Conservation (phyloP, 2,797 vertebrate species). For the Gymnopithys bicolor region DNA sequence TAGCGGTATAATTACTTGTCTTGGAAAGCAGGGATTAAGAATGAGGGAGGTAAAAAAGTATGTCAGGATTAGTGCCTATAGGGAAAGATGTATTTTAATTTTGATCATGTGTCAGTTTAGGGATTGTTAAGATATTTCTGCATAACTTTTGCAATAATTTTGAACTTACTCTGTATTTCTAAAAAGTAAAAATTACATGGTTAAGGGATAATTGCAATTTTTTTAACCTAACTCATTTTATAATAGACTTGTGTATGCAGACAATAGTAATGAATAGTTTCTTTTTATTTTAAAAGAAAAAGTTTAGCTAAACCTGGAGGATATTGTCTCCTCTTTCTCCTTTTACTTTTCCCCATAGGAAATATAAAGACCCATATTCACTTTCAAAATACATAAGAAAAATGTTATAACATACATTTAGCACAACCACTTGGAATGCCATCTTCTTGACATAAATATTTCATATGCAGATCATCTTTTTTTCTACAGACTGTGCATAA, state of each 20-base stretch:
- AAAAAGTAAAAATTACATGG: background rate
- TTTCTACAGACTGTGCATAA: background rate
- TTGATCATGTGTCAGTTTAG: background rate
- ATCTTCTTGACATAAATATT: background rate
- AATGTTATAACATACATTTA: background rate
- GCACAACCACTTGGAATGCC: background rate
- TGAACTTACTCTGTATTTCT: background rate
- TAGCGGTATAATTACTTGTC: background rate
- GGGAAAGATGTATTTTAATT: background rate
- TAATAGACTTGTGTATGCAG: background rate
- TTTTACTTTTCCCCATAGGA: background rate
- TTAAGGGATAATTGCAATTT: background rate
- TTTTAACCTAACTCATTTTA: background rate
- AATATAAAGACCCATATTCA: background rate
- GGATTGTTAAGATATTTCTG: background rate
- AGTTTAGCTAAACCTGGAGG: background rate
- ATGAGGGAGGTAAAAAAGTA: background rate
- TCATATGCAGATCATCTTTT: background rate
- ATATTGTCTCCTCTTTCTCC: background rate
- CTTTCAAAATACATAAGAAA: background rate
- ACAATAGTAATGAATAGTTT: background rate
- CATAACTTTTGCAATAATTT: background rate
- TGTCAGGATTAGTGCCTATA: background rate
- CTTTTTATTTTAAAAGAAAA: background rate
- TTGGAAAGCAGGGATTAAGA: background rate